Percentiles rank a stretch among this genome's conserved stretches.
These are phyloP conservation scores for Platysternon megacephalum DNA, from an alignment of 2,113 vertebrate species.

Conservation along the genomic window DNA sequence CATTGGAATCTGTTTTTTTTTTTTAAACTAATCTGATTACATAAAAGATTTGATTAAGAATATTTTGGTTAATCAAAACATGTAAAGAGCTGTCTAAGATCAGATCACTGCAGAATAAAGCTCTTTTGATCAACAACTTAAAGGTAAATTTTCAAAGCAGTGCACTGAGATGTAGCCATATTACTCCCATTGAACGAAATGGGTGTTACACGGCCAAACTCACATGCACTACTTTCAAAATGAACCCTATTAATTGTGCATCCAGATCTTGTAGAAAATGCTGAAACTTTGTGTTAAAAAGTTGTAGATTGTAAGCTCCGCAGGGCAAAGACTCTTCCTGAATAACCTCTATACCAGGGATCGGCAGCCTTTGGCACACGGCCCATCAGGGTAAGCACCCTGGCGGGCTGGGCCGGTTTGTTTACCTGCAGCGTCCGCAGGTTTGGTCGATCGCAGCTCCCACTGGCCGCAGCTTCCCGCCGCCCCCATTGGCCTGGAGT, in stretches of 20 bases:
- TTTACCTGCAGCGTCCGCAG: no score
- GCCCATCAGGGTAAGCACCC: no score
- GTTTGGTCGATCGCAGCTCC: no score
- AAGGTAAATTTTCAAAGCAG: conserved; percentile 67
- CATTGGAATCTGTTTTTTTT: not conserved
- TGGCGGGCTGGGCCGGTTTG: no score
- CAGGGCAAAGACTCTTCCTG: not conserved
- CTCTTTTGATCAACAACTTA: conserved; percentile 56
- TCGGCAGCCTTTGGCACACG: no score
- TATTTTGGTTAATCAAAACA: conserved; percentile 21
- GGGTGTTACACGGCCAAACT: conserved; percentile 39
- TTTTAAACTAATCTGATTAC: not conserved
- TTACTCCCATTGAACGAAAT: conserved; percentile 38
- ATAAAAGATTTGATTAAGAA: conserved; percentile 27
- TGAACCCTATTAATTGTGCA: conserved; percentile 43
- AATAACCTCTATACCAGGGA: not conserved
- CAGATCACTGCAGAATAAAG: conserved; percentile 28
- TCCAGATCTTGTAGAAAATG: not conserved
- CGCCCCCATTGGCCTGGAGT: no score
- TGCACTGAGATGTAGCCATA: not conserved
- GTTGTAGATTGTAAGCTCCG: not conserved
- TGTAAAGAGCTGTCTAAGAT: not conserved
- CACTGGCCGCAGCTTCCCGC: no score
- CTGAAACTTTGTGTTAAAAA: not conserved
- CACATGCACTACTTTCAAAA: not conserved